Conservation (phyloP, 2,888 invertebrate genomes). For the Acanthosoma haemorrhoidale region DNA sequence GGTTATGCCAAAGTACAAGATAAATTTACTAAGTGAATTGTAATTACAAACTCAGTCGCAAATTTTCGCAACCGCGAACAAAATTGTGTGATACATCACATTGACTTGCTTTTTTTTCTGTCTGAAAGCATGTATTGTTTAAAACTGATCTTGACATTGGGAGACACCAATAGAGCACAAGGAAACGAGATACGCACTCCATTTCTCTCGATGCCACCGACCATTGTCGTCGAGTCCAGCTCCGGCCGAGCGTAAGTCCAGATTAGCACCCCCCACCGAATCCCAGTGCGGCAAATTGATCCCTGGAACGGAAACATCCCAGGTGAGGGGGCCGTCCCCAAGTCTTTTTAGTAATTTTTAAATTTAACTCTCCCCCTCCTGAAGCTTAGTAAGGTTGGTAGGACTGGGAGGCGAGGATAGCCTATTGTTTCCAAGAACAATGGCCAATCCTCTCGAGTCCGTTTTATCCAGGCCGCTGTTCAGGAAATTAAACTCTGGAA, state of each 20-base stretch:
- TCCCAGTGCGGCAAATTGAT: slow-evolving; percentile 4
- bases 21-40: too few relatives aligned
- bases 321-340: neutral
- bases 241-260: neutral
- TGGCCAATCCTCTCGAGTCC: neutral
- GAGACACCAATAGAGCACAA: neutral
- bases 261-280: too few relatives aligned
- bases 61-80: too few relatives aligned
- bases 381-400: neutral
- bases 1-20: too few relatives aligned
- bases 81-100: too few relatives aligned
- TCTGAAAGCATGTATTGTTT: too few relatives aligned
- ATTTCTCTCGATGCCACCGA: neutral
- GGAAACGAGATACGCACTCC: neutral
- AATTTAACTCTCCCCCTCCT: neutral
- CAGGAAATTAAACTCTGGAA: slow-evolving; percentile 8
- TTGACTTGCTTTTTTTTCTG: too few relatives aligned
- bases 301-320: neutral
- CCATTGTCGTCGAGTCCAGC: neutral
- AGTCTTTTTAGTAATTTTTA: neutral
- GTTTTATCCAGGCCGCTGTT: neutral
- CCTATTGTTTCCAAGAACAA: slow-evolving; percentile 4
- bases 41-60: too few relatives aligned
- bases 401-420: neutral
- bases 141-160: neutral